Conservation (phyloP, 2,113 vertebrate genomes). For the Anas platyrhynchos region DNA sequence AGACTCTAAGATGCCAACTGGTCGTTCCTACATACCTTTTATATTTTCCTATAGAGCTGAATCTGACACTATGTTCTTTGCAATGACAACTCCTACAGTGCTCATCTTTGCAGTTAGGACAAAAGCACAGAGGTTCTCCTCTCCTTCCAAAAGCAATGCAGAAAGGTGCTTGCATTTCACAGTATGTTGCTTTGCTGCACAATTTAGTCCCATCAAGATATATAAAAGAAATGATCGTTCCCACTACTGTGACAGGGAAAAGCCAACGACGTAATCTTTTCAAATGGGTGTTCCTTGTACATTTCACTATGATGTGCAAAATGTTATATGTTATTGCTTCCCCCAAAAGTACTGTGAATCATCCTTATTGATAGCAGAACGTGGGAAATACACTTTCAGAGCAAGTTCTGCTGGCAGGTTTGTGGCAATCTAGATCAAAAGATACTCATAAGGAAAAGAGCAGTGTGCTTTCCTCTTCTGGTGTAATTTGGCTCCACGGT, state of each 20-base stretch:
- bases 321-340: background rate
- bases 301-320: background rate
- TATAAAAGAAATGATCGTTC: background rate
- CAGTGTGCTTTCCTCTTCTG: background rate
- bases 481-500: accelerated
- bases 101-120: background rate
- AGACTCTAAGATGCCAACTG: background rate
- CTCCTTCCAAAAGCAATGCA: background rate
- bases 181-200: background rate
- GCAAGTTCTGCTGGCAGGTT: background rate
- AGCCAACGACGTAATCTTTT: background rate
- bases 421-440: background rate
- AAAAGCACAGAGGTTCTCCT: background rate
- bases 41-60: background rate
- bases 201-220: background rate
- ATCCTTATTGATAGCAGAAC: background rate
- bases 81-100: accelerated
- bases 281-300: background rate
- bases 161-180: background rate
- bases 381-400: background rate
- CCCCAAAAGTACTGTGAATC: background rate
- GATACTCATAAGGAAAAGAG: background rate
- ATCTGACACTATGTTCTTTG: background rate
- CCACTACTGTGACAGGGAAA: background rate
- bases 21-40: background rate